phyloP scores from a whole-genome alignment of 2,113 vertebrate species.

The Axis porcinus region DNA sequence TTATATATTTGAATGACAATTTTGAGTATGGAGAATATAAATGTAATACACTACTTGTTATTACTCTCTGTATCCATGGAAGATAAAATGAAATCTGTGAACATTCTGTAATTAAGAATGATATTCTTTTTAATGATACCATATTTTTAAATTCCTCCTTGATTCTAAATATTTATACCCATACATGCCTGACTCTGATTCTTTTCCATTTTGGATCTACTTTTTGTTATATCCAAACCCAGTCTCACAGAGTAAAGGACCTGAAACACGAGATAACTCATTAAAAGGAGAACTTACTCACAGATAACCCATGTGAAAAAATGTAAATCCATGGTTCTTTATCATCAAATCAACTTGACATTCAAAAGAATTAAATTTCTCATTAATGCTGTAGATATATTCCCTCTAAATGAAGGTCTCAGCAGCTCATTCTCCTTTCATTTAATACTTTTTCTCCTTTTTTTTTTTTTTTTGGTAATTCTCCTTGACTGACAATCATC shows the following conservation, averaged over 20 bases:
- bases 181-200: neutral
- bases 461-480: slow-evolving; percentile 4
- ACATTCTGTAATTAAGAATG: neutral
- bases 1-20: neutral
- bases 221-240: neutral
- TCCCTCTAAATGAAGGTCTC: neutral
- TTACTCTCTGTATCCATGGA: neutral
- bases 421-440: neutral
- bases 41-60: neutral
- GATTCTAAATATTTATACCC: neutral
- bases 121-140: neutral
- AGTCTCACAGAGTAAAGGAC: neutral
- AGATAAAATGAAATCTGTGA: neutral
- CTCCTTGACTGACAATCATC: slow-evolving; percentile 2
- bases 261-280: neutral
- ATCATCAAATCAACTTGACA: neutral
- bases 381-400: neutral
- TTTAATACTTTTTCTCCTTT: neutral
- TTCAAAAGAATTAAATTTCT: neutral
- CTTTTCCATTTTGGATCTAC: neutral
- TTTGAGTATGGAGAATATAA: neutral
- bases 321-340: neutral
- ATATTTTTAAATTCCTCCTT: neutral
- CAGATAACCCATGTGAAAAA: neutral
- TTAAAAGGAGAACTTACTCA: neutral